Percentiles rank a stretch among this genome's conserved stretches.
These are phyloP conservation scores for Helobdella robusta DNA, from an alignment of 2,888 invertebrate species.

Conservation along the genomic window DNA sequence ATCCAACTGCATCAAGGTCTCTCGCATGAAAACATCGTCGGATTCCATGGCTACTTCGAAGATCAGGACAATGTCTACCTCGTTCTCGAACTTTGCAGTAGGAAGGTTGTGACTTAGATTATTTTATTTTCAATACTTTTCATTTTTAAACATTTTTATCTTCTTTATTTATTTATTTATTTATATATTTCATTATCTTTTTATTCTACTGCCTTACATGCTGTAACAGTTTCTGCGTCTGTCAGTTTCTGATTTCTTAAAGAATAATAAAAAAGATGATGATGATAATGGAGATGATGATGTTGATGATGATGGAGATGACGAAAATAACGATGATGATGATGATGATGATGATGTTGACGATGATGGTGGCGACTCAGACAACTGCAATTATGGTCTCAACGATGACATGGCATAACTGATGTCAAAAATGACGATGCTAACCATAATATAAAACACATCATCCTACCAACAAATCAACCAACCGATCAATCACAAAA, in stretches of 20 bases:
- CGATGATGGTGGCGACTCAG: not conserved
- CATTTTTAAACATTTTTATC: too few species aligned
- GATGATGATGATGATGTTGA: not conserved
- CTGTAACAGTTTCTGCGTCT: too few species aligned
- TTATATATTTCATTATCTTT: too few species aligned
- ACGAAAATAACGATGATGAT: not conserved
- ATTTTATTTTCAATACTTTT: too few species aligned
- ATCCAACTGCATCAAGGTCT: slow-evolving; percentile 55
- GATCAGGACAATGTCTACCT: slow-evolving; percentile 57
- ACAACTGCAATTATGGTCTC: not conserved
- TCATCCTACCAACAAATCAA: not conserved
- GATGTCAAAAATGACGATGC: not conserved
- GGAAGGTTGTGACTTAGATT: too few species aligned
- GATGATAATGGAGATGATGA: slow-evolving; percentile 8
- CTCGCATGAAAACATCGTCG: slow-evolving; percentile 55
- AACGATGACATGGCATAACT: not conserved
- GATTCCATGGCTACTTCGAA: slow-evolving; percentile 57
- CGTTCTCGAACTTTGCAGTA: slow-evolving; percentile 56
- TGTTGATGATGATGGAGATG: slow-evolving; percentile 26
- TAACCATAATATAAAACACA: not conserved
- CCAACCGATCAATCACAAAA: not conserved
- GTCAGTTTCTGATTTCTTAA: too few species aligned
- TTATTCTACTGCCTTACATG: too few species aligned
- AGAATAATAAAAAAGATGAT: not conserved
- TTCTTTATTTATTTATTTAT: too few species aligned